Base-by-base conservation (phyloP, 2,888 invertebrate species). In the Oscheius sp. region DNA sequence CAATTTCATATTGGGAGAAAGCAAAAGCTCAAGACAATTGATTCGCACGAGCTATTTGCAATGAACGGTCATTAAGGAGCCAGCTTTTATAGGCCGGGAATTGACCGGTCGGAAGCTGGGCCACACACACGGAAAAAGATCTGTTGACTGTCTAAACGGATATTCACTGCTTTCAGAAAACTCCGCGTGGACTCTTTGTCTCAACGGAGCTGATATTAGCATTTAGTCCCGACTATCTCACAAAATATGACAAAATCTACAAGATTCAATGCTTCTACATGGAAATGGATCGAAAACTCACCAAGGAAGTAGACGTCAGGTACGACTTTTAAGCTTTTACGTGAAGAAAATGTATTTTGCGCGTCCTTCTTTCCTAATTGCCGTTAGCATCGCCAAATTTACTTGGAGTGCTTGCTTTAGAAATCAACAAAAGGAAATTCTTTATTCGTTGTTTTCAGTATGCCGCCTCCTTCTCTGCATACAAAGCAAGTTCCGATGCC, bases 261-360 rank as follows among this genome's bases (percentile, higher is more conserved):
- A 76, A 79, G 37, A 77, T 85, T 8, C 82, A 84, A 67, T 85
- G 85, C 74, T 86, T 81, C 71, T 85, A 85, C 69, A 85, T 86
- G 85, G 84, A 86, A 70, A 83, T 83, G 81, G 77, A 82, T 70
- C 70, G 81, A 17, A 65, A 74, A 31, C 71, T 83, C 63, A 76
- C 79, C 23, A 82, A 82, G 42, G 80, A 83, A 69, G 79, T 85
- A 50, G 73, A 77, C 39, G 81, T 85, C 66, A 82, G 75, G 85
- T 85, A 42, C 61, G 74, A n/a, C 69, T 48, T 39, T 31, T 48
- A 20, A 23, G 46, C n/a, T n/a, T n/a, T n/a, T n/a, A n/a, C n/a
- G n/a, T n/a, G n/a, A n/a, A n/a, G 17, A 20, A 57, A 6, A 34
- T 57, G 17, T 29, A 15, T 50, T 50, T 27, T 50, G 42, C 42